Percentiles rank a stretch among this genome's conserved stretches.
phyloP scores from a whole-genome alignment of 2,888 invertebrate species.

The Pachymerium ferrugineum region DNA sequence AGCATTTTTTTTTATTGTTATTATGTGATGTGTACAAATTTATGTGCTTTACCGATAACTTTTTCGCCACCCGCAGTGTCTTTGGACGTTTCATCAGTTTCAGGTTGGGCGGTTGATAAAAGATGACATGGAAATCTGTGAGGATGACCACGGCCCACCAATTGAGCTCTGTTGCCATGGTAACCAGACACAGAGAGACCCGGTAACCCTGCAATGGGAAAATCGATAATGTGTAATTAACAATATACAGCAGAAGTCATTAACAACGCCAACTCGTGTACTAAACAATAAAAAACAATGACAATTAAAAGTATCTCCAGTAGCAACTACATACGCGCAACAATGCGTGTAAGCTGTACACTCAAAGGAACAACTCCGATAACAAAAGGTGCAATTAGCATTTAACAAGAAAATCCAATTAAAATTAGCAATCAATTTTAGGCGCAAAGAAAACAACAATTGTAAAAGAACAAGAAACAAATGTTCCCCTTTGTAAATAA shows the following conservation, averaged over 20 bases:
- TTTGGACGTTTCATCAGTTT: conserved; percentile 3
- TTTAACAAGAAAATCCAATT: too few species aligned
- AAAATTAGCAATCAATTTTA: too few species aligned
- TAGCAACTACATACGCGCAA: too few species aligned
- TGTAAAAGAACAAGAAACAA: too few species aligned
- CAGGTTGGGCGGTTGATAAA: conserved; percentile 17
- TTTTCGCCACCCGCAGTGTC: background rate
- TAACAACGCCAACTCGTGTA: background rate
- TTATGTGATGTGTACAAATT: background rate
- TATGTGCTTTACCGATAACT: background rate
- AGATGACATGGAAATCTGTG: conserved; percentile 10
- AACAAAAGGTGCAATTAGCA: too few species aligned
- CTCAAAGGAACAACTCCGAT: too few species aligned
- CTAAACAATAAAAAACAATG: background rate
- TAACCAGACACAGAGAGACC: conserved; percentile 8
- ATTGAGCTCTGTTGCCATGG: conserved; percentile 25
- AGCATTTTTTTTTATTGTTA: too few species aligned
- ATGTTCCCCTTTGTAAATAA: too few species aligned
- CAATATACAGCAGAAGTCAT: background rate
- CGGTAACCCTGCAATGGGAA: conserved; percentile 13
- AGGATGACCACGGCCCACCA: conserved; percentile 16
- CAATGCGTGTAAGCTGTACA: too few species aligned
- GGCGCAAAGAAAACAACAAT: too few species aligned
- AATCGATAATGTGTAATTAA: conserved; percentile 12
- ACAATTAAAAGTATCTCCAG: background rate